These are phyloP conservation scores for Perca flavescens DNA, from an alignment of 2,113 vertebrate genomes.

Conservation along the genomic window DNA sequence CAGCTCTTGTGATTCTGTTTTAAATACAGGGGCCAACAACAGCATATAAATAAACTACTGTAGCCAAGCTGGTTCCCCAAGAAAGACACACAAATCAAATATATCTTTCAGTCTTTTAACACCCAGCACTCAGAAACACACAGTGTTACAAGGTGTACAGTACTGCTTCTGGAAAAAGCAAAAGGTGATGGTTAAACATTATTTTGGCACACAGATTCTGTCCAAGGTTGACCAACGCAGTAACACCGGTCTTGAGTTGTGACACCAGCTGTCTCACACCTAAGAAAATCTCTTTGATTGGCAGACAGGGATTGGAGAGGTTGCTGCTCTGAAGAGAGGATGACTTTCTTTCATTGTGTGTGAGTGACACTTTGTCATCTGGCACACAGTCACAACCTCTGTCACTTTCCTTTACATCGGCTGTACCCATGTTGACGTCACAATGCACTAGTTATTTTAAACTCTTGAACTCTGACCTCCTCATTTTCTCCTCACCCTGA, in stretches of 20 bases:
- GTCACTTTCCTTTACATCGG: constrained; percentile 39
- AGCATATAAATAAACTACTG: not conserved
- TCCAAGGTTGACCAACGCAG: constrained; percentile 9
- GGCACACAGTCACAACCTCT: constrained; percentile 41
- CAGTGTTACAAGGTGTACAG: not conserved
- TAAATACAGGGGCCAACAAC: not conserved
- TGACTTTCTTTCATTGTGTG: constrained; percentile 31
- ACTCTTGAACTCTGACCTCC: not conserved
- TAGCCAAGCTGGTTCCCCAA: not conserved
- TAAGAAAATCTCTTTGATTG: constrained; percentile 50
- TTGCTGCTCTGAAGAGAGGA: constrained; percentile 27
- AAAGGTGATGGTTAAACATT: constrained; percentile 11
- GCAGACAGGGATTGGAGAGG: constrained; percentile 40
- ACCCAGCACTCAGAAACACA: not conserved
- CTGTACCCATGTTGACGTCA: constrained; percentile 36
- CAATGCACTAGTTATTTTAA: not conserved
- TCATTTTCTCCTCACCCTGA: not conserved
- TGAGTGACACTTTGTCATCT: constrained; percentile 64
- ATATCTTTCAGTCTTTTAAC: not conserved
- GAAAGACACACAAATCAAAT: not conserved
- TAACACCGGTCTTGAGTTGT: constrained; percentile 27
- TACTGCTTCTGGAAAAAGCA: constrained; percentile 7
- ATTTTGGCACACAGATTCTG: not conserved
- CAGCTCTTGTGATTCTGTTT: not conserved
- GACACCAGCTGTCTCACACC: constrained; percentile 59